phyloP scores from a whole-genome alignment of 2,888 invertebrate genomes.

The Morpho helenor region DNA sequence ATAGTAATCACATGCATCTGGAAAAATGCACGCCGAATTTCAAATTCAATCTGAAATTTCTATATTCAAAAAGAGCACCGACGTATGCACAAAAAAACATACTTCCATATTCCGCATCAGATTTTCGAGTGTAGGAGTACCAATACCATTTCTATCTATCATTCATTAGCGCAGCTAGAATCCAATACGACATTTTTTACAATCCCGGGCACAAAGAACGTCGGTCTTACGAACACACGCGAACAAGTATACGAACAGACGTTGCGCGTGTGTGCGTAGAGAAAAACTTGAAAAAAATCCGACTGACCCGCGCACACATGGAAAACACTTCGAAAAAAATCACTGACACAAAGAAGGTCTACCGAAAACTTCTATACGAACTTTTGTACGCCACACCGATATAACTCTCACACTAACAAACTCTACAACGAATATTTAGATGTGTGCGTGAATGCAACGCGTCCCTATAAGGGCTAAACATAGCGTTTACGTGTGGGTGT shows the following conservation, averaged over 20 bases:
- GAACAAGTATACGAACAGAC: conserved; percentile 49
- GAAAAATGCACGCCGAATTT: conserved; percentile 41
- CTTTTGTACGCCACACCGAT: conserved; percentile 57
- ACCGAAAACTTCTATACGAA: conserved; percentile 76
- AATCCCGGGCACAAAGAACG: conserved; percentile 75
- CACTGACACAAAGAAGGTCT: conserved; percentile 78
- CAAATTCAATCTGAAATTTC: conserved; percentile 36
- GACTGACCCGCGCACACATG: conserved; percentile 71
- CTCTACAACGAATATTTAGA: conserved; percentile 47
- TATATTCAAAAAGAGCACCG: conserved; percentile 35
- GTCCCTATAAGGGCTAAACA: conserved; percentile 64
- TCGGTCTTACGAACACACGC: conserved; percentile 58
- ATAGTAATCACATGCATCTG: conserved; percentile 28
- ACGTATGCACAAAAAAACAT: conserved; percentile 34
- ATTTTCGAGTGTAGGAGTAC: conserved; percentile 49
- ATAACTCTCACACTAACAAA: conserved; percentile 35
- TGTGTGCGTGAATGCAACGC: conserved; percentile 64
- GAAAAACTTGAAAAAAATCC: conserved; percentile 74
- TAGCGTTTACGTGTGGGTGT: conserved; percentile 56
- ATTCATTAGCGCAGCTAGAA: conserved; percentile 77
- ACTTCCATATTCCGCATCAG: conserved; percentile 51
- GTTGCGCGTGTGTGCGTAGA: conserved; percentile 45
- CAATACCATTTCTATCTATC: conserved; percentile 68
- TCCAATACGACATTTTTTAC: conserved; percentile 80
- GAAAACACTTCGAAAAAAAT: conserved; percentile 68